Evolutionary conservation across 2,888 invertebrate genomes (phyloP).

Genomic region (Cloeon dipterum): DNA sequence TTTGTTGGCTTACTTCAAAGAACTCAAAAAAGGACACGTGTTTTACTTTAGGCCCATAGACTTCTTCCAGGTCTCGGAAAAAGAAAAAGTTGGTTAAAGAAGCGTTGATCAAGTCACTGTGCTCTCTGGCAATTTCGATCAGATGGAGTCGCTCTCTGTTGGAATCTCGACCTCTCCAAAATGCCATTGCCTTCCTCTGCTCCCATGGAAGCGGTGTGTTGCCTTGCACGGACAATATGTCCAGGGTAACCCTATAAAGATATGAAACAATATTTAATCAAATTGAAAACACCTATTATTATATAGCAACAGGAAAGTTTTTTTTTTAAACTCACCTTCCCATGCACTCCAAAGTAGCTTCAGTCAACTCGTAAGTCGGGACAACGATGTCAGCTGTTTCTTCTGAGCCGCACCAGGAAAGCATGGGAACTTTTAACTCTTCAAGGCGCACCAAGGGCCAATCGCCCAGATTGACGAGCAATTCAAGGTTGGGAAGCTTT

Average conservation of each 20-base stretch:
- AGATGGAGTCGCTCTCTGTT: conserved; percentile 61
- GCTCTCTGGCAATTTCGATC: conserved; percentile 45
- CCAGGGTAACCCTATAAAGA: conserved; percentile 50
- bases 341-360: conserved; percentile 82
- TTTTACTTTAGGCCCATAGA: conserved; percentile 67
- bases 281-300: no score
- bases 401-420: conserved; percentile 90
- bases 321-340: conserved; percentile 37
- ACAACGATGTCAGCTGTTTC: conserved; percentile 70
- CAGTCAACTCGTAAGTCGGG: conserved; percentile 89
- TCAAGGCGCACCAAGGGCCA: conserved; percentile 55
- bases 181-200: conserved; percentile 44
- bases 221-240: conserved; percentile 76
- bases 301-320: not conserved
- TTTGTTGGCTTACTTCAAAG: conserved; percentile 56
- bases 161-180: conserved; percentile 89
- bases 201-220: conserved; percentile 48
- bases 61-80: conserved; percentile 57
- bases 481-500: conserved; percentile 61
- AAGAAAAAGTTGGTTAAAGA: conserved; percentile 93
- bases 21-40: conserved; percentile 82
- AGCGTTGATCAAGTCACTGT: conserved; percentile 67
- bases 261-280: conserved; percentile 7
- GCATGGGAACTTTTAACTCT: conserved; percentile 44
- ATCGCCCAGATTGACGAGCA: conserved; percentile 84